Base-by-base conservation (phyloP, 2,113 vertebrate genomes). In the Stictonetta naevosa region DNA sequence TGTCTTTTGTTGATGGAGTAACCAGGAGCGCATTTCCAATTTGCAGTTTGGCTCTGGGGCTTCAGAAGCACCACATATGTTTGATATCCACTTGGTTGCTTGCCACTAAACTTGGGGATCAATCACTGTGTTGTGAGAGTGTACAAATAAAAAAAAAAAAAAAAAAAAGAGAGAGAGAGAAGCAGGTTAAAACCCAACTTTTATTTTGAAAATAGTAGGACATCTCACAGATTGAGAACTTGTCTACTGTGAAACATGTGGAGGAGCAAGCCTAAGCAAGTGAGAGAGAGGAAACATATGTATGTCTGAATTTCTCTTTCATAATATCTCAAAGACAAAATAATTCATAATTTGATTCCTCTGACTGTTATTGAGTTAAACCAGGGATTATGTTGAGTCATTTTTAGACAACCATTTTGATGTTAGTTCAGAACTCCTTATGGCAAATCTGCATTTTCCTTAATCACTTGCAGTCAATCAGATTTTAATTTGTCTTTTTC, bases 1-100 rank as follows among this genome's bases (percentile, higher is more conserved):
- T 76, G 73, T 94, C 83, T 88, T 97, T 96, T 97, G 95, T 97
- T 31, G 53, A 53, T 16, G 56, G 42, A 66, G 76, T 33, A 93
- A 82, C 93, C 93, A 96, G 90, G 94, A 96, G 91, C 20, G 55
- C 71, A 3, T 96, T 97, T 97, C 94, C 95, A 98, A 96, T 98
- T 97, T 98, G 96, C 96, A 96, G 95, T 90, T 97, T 93, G 84
- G 91, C 55, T 60, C 92, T 60, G 48, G 21, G 17, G 66, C 88
- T 96, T 97, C 95, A 93, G 96, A 97, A 97, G 78, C 67, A 34
- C 60, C 89, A 64, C 0, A 3, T 75, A 95, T 73, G 80, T 95
- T 95, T 97, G 95, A 94, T 92, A 86, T 53, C 22, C 55, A 20
- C 80, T 97, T 63, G 84, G 91, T 95, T 84, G 44, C 53, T 66